phyloP scores from a whole-genome alignment of 2,797 vertebrate genomes.

The Oceanodroma leucorhoa region DNA sequence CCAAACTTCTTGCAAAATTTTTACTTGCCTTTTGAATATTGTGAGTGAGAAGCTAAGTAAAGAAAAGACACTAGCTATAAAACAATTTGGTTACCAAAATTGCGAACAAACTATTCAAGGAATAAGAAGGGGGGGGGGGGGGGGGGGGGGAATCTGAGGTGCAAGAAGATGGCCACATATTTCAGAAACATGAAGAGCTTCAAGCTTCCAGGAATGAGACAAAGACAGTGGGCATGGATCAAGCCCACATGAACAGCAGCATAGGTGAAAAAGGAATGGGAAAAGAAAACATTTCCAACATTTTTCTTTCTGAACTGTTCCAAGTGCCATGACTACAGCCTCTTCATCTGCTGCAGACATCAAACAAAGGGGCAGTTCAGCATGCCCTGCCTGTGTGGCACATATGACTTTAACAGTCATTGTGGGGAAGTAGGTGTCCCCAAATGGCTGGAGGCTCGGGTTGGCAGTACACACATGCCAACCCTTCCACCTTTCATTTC shows the following conservation, averaged over 20 bases:
- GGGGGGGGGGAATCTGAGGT: rapidly evolving
- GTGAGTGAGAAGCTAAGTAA: neutral
- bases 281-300: neutral
- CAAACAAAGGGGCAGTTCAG: neutral
- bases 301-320: neutral
- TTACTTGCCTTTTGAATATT: neutral
- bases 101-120: neutral
- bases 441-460: neutral
- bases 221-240: neutral
- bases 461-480: neutral
- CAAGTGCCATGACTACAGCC: neutral
- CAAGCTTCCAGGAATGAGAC: neutral
- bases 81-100: neutral
- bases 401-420: neutral
- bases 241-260: neutral
- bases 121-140: rapidly evolving
- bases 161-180: neutral
- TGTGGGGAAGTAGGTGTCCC: neutral
- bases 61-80: neutral
- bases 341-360: neutral
- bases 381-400: neutral
- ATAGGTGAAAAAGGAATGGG: neutral
- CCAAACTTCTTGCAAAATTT: neutral
- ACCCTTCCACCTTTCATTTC: neutral
- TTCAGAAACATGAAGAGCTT: neutral